A percentile compares a stretch with the other conserved stretches of the same genome.
These are phyloP conservation scores for Coleophora deauratella DNA, from an alignment of 2,888 invertebrate genomes.

Conservation along the genomic window DNA sequence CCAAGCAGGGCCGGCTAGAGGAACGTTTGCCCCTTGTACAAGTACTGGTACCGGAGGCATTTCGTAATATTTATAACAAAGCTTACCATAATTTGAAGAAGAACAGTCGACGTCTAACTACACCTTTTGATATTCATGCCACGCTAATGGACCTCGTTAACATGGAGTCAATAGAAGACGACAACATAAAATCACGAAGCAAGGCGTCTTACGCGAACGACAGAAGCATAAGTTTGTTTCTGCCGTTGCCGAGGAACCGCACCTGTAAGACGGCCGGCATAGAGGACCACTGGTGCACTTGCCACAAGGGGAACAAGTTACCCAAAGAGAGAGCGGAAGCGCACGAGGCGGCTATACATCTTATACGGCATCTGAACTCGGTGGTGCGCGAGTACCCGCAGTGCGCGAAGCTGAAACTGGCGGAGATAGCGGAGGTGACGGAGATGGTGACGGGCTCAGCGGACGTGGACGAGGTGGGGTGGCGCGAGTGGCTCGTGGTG, in stretches of 20 bases:
- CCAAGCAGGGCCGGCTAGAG: constrained; percentile 90
- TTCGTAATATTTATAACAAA: constrained; percentile 74
- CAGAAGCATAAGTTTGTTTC: constrained; percentile 84
- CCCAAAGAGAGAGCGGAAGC: constrained; percentile 69
- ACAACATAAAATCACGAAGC: constrained; percentile 44
- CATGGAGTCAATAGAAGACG: constrained; percentile 52
- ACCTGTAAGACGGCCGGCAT: constrained; percentile 87
- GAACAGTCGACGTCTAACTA: constrained; percentile 83
- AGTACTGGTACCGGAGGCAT: constrained; percentile 81
- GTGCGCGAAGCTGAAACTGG: constrained; percentile 78
- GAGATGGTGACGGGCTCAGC: constrained; percentile 66
- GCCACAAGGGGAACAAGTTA: constrained; percentile 79
- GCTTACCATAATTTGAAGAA: constrained; percentile 77
- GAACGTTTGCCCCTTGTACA: constrained; percentile 89
- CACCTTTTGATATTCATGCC: constrained; percentile 87
- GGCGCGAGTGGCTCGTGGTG: constrained; percentile 77
- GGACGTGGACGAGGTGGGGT: constrained; percentile 47
- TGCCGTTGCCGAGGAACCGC: constrained; percentile 79
- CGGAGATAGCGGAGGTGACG: constrained; percentile 78
- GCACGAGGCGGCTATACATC: constrained; percentile 71
- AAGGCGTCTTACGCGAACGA: constrained; percentile 44
- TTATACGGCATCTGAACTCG: constrained; percentile 79
- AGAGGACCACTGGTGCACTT: constrained; percentile 91
- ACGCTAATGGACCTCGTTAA: constrained; percentile 82
- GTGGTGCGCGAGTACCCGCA: constrained; percentile 74